Evolutionary conservation across 2,797 vertebrate genomes (phyloP).

Genomic region (Holocentrus rufus): DNA sequence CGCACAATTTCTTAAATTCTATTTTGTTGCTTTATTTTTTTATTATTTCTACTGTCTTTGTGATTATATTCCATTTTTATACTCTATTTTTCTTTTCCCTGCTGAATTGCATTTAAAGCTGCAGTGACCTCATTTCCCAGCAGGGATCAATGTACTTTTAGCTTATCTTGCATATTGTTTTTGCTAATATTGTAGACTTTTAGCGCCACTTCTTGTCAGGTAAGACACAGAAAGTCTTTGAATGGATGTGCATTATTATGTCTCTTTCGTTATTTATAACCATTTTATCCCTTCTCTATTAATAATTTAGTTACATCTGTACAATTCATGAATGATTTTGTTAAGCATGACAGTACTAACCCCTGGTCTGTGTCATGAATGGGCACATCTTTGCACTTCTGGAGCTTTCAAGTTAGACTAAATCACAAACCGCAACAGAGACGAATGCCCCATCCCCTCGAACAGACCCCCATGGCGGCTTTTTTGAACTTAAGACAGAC

Average conservation of each 20-base stretch:
- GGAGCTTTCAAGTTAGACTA: neutral
- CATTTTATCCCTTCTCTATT: slow-evolving; percentile 39
- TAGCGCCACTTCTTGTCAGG: slow-evolving; percentile 3
- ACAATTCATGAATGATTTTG: slow-evolving; percentile 35
- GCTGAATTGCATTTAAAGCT: neutral
- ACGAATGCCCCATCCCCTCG: neutral
- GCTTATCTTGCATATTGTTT: neutral
- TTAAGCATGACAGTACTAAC: slow-evolving; percentile 44
- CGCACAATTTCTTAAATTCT: neutral
- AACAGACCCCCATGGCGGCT: neutral
- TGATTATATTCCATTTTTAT: neutral
- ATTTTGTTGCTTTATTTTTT: neutral
- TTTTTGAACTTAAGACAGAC: neutral
- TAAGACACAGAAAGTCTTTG: slow-evolving; percentile 8
- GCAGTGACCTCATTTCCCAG: neutral
- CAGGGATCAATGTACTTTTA: neutral
- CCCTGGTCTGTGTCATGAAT: neutral
- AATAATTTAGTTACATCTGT: slow-evolving; percentile 61
- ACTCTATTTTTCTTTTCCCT: neutral
- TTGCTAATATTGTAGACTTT: neutral
- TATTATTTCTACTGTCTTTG: neutral
- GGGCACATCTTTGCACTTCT: no score
- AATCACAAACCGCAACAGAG: neutral
- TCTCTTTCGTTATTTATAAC: slow-evolving; percentile 59
- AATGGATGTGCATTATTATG: slow-evolving; percentile 38